Conservation (phyloP, 2,113 vertebrate genomes). For the Redunca redunca region DNA sequence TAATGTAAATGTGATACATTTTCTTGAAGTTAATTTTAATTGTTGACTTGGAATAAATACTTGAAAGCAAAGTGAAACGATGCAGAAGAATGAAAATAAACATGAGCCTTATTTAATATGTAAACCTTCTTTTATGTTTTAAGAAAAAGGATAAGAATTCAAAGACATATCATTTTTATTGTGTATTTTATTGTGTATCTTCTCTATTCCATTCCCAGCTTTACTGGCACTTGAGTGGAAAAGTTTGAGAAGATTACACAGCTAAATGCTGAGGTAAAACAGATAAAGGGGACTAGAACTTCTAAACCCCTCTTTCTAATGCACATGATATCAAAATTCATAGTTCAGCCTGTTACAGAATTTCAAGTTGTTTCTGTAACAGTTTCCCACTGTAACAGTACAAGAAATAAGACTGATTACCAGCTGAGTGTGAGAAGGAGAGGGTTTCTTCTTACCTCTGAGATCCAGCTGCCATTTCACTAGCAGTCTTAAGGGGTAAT, state of each 20-base stretch:
- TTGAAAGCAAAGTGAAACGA: not conserved
- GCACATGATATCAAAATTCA: not conserved
- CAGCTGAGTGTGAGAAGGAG: not conserved
- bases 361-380: not conserved
- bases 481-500: not conserved
- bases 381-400: not conserved
- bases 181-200: not conserved
- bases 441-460: not conserved
- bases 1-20: not conserved
- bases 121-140: not conserved
- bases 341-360: not conserved
- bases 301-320: not conserved
- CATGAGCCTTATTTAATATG: not conserved
- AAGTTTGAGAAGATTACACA: not conserved
- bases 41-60: not conserved
- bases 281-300: not conserved
- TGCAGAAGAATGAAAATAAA: not conserved
- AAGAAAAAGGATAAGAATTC: not conserved
- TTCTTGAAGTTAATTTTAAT: conserved; percentile 3
- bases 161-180: not conserved
- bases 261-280: not conserved
- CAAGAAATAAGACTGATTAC: not conserved
- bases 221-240: not conserved
- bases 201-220: not conserved
- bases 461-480: not conserved